Percentiles rank a stretch among this genome's conserved stretches.
These are phyloP conservation scores for Notiomystis cincta DNA, from an alignment of 2,113 vertebrate genomes.

Conservation along the genomic window DNA sequence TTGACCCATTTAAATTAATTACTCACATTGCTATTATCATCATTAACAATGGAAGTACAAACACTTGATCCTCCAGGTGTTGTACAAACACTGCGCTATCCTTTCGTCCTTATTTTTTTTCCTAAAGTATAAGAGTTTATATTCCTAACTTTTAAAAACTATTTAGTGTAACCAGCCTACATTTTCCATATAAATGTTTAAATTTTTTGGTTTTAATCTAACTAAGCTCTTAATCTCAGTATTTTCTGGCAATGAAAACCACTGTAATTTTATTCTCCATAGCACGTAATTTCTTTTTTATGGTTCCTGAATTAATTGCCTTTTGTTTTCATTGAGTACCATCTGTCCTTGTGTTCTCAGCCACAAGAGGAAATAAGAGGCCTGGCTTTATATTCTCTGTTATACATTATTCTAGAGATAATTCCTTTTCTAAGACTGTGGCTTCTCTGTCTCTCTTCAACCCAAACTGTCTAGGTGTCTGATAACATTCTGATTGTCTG, in stretches of 20 bases:
- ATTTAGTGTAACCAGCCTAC: background rate
- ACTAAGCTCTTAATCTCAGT: background rate
- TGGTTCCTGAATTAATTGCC: conserved; percentile 22
- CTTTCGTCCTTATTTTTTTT: background rate
- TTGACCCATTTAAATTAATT: background rate
- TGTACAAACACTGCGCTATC: background rate
- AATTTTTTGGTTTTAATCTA: background rate
- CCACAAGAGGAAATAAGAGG: background rate
- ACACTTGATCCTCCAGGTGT: background rate
- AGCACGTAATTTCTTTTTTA: background rate
- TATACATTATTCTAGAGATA: background rate
- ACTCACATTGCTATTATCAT: background rate
- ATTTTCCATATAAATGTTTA: background rate
- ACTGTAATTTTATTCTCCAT: background rate
- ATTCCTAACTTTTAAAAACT: background rate
- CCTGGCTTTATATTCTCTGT: background rate
- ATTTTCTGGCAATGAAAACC: background rate
- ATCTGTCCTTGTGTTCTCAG: background rate
- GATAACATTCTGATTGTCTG: background rate
- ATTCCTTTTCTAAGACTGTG: background rate
- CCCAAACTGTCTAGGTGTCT: background rate
- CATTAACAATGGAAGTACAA: background rate
- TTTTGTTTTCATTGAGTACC: conserved; percentile 5
- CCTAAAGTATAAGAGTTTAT: background rate
- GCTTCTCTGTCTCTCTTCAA: background rate